Base-by-base conservation (phyloP, 1,140 invertebrate genomes). In the Drosophila nigrodunni region DNA sequence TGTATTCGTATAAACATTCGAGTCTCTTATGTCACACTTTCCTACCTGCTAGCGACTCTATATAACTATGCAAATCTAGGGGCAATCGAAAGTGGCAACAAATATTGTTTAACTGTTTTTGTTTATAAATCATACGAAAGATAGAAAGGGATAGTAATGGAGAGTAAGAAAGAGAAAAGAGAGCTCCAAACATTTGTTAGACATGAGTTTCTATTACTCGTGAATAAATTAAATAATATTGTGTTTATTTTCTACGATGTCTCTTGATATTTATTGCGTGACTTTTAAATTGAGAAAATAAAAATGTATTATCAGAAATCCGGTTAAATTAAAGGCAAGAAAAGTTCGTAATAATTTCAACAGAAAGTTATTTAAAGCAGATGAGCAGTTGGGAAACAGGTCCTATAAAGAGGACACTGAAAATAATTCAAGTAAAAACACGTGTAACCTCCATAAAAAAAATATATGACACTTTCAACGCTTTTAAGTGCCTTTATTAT, bases 11-110 rank as follows among this genome's bases (percentile, higher is more conserved):
- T 47, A 52, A 54, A 37, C 41, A 57, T 61, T 62, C 41, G 30
- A 13, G 49, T 21, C 43, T 70, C 69, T 73, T 73, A 73, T 73
- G 34, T 73, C 70, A 73, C 70, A 37, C 54, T 54, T 54, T 49
- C 55, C 15, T 37, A 57, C 37, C 13, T 47, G 15, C 39, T 39
- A 2, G 37, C 59, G 25, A 21, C 59, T 59, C 21, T 11, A 54
- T 54, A 37, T 49, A 60, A 68, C 34, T 41, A 69, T 74, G 41
- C 70, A 67, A 60, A 73, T 70, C 34, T 18, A 44, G 60, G 39
- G 18, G 9, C 49, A 64, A 64, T 71, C 52, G 73, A 75, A 75
- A 74, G 72, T 69, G 44, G 11, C 30, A 59, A 52, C 39, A 44
- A 67, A 58, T 64, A 30, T 65, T 37, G 15, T 43, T 46, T 44